Conservation (phyloP, 2,797 vertebrate genomes). For the Lepidocolaptes lacrymiger region DNA sequence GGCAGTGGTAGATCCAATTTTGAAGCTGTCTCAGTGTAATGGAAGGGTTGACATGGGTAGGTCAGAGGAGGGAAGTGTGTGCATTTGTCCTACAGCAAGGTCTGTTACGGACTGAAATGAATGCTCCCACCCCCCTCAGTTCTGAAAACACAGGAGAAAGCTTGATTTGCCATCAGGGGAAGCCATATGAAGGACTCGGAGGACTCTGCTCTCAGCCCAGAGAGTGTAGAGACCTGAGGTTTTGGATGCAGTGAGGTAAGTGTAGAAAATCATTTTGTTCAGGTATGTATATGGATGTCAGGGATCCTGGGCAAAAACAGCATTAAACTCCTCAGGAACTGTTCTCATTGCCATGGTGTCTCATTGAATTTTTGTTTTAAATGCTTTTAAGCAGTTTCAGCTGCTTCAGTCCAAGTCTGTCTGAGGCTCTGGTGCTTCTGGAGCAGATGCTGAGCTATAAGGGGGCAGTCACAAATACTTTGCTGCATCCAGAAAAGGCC, state of each 20-base stretch:
- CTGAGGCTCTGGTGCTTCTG: not conserved
- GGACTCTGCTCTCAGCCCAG: not conserved
- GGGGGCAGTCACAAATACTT: not conserved
- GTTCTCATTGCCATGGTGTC: not conserved
- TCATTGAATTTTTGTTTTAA: not conserved
- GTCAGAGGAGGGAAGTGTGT: not conserved
- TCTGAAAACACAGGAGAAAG: not conserved
- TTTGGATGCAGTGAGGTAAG: not conserved
- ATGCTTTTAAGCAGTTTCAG: not conserved
- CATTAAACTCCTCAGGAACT: not conserved
- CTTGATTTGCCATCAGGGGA: not conserved
- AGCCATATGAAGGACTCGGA: fast-evolving
- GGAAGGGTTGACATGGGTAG: not conserved
- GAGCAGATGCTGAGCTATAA: not conserved
- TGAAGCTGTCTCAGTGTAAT: not conserved
- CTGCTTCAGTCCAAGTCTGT: not conserved
- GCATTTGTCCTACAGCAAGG: not conserved
- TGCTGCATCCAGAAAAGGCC: not conserved
- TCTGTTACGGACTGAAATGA: not conserved
- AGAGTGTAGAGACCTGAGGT: not conserved
- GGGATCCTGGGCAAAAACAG: not conserved
- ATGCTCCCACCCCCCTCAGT: fast-evolving
- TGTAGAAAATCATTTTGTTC: not conserved
- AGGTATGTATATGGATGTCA: not conserved
- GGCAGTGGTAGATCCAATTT: not conserved